Evolutionary conservation across 2,888 invertebrate species (phyloP).

Genomic region (Himalopsyche japonica): DNA sequence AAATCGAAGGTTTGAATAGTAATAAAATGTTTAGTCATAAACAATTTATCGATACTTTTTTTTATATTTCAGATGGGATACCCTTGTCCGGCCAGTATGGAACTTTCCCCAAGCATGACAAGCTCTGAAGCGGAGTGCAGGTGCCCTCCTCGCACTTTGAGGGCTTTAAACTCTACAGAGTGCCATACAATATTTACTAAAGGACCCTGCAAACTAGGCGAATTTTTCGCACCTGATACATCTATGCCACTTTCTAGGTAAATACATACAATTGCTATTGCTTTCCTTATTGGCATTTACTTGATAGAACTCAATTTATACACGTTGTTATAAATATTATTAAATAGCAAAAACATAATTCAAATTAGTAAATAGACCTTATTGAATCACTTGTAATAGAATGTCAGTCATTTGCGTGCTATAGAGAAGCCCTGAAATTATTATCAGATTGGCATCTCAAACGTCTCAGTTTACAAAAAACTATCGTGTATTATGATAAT

Average conservation of each 20-base stretch:
- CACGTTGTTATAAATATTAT: no score
- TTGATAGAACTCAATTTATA: no score
- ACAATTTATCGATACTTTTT: no score
- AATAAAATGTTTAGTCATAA: no score
- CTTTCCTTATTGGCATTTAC: not conserved
- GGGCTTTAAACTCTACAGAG: slow-evolving; percentile 67
- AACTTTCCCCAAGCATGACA: slow-evolving; percentile 68
- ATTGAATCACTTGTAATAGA: no score
- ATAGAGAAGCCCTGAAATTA: no score
- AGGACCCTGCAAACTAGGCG: slow-evolving; percentile 73
- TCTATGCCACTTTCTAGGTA: slow-evolving; percentile 13
- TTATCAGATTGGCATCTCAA: no score
- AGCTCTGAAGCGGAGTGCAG: slow-evolving; percentile 73
- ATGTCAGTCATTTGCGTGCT: no score
- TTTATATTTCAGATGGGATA: slow-evolving; percentile 61
- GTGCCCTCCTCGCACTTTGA: slow-evolving; percentile 80
- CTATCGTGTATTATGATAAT: no score
- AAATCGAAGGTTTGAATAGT: not conserved
- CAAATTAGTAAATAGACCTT: no score
- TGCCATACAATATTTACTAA: slow-evolving; percentile 75
- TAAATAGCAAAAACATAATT: no score
- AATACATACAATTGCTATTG: not conserved
- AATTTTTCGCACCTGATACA: slow-evolving; percentile 72
- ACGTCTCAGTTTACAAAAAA: no score
- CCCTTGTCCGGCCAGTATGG: slow-evolving; percentile 85